Evolutionary conservation across 2,113 vertebrate genomes (phyloP), one percentile per base, ranked within the genome.

Genomic region (Oxyura jamaicensis): DNA sequence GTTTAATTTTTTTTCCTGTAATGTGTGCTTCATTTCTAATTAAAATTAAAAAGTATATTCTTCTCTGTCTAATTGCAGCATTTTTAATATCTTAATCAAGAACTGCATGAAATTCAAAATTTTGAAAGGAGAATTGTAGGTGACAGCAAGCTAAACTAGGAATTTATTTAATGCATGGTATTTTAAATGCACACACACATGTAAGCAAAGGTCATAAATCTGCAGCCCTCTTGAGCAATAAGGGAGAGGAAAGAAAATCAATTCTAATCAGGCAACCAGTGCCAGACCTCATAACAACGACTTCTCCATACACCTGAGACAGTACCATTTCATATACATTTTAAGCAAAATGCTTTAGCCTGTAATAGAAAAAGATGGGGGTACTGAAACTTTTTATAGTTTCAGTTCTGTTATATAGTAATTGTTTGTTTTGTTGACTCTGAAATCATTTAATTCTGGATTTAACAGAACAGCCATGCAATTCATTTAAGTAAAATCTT

Each of bases 191-290:
- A 83, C 39, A 89, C 75, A 66, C 74, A 84, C 81, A 93, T 59
- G 58, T 96, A 97, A 94, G 77, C 75, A 91, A 90, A 95, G 95
- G 92, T 96, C 88, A 88, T 95, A 90, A 91, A 88, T 95, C 92
- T 95, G n/a, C 65, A 92, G 72, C 17, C 56, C 73, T 93, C 86
- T 88, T 93, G 95, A 96, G 93, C 83, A 93, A 81, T 96, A 92
- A 88, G 52, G 72, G 48, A 81, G 42, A 33, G 50, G 66, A 95
- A 96, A 75, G 88, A 95, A 97, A 97, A 97, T 97, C 97, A 95
- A 96, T 97, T 97, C 77, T 97, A 94, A 97, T 97, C 94, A 96
- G 80, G 36, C 90, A 28, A 94, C 67, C 77, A 55, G 36, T 92
- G 75, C 59, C 76, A 65, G 62, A 93, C 63, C 80, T 96, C 50